Evolutionary conservation across 2,113 vertebrate genomes (phyloP), one percentile per base, ranked within the genome.

Genomic region (Percopsis transmontana): DNA sequence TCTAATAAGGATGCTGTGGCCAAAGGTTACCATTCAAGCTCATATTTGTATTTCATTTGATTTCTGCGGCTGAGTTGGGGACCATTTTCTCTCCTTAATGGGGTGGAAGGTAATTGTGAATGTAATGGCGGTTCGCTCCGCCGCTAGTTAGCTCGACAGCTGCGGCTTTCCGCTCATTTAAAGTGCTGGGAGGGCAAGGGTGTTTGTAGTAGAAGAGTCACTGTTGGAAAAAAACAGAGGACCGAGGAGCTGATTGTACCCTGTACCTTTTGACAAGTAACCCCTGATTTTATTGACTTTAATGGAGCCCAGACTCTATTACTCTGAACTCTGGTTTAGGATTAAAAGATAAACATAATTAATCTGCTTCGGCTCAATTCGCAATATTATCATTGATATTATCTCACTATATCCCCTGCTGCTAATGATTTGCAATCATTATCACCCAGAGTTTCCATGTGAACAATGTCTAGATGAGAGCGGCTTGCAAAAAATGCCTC

Each of bases 291-390:
- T 84, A 82, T 72, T 82, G 84, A 81, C 77, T 67, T 58, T 70
- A 61, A 8, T 58, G 63, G 50, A 76, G 44, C 61, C 79, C 79
- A 53, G 50, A 62, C 76, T 81, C 77, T 60, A 55, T 59, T 77
- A 71, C 71, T 58, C 60, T 50, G 64, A 21, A 63, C 76, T 82
- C 40, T 64, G 72, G 77, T 69, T 68, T 67, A 59, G 81, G 80
- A 83, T 89, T 85, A 89, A 86, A 81, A 77, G 83, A 89, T 87
- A 83, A 83, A 77, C 66, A 76, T 85, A 84, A 89, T 90, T 79
- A 87, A 87, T 89, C 80, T 76, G 81, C 65, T 70, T 77, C 70
- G 77, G 63, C 68, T 81, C 55, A 41, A 80, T 77, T 81, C 76
- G 71, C 54, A 62, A 63, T 80, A 79, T 85, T 76, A 72, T 68